Evolutionary conservation across 2,113 vertebrate species (phyloP).

Genomic region (Caranx ignobilis): DNA sequence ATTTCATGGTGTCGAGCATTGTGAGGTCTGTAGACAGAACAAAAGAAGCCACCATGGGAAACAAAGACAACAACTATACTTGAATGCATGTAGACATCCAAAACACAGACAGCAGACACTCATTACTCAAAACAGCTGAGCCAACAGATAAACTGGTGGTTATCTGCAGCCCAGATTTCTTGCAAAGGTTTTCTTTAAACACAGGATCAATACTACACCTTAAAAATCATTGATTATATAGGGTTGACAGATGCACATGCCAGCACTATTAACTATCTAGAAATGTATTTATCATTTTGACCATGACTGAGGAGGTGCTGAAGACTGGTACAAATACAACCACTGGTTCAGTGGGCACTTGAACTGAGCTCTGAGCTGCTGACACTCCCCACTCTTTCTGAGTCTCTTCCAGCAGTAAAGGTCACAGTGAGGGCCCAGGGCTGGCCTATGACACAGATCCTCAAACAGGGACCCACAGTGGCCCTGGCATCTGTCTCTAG

Average conservation of each 20-base stretch:
- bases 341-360: constrained; percentile 43
- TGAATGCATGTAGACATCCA: constrained; percentile 45
- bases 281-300: constrained; percentile 27
- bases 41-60: constrained; percentile 39
- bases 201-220: constrained; percentile 10
- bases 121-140: constrained; percentile 39
- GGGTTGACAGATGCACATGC: constrained; percentile 17
- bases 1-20: constrained; percentile 26
- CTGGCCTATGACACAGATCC: constrained; percentile 79
- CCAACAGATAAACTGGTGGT: constrained; percentile 32
- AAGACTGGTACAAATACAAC: constrained; percentile 28
- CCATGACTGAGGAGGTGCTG: constrained; percentile 46
- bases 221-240: constrained; percentile 4
- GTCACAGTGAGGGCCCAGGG: constrained; percentile 78
- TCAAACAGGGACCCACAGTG: constrained; percentile 78
- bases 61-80: constrained; percentile 34
- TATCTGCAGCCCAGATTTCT: constrained; percentile 29
- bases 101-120: constrained; percentile 54
- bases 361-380: constrained; percentile 61
- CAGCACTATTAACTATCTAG: constrained; percentile 32
- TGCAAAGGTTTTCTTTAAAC: constrained; percentile 14
- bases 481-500: constrained; percentile 85
- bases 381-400: constrained; percentile 58
- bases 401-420: constrained; percentile 80
- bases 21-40: constrained; percentile 35